Evolutionary conservation across 2,113 vertebrate species (phyloP).

Genomic region (Fukomys damarensis): DNA sequence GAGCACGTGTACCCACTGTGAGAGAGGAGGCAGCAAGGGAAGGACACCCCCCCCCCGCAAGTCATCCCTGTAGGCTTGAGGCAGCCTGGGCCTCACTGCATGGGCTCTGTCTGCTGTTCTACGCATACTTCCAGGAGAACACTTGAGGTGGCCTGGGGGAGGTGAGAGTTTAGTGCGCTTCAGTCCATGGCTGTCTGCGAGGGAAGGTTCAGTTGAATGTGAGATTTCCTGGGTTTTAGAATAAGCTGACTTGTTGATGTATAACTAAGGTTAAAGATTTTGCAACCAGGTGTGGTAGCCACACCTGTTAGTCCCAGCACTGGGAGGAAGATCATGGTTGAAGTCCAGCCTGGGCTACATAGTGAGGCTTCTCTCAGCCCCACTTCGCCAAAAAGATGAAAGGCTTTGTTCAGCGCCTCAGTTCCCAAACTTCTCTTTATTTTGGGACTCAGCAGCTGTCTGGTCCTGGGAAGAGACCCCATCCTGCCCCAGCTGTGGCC

Average conservation of each 20-base stretch:
- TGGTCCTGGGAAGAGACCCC: background rate
- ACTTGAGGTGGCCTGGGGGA: accelerated
- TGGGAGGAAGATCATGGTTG: background rate
- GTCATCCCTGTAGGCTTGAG: background rate
- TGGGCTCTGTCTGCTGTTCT: background rate
- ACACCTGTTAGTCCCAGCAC: background rate
- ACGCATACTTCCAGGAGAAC: accelerated
- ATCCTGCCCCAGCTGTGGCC: background rate
- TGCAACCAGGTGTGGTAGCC: background rate
- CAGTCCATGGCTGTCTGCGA: background rate
- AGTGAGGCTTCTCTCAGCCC: background rate
- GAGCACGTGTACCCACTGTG: background rate
- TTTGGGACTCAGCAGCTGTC: background rate
- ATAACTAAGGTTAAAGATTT: background rate
- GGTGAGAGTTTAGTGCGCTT: background rate
- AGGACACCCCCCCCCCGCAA: no score
- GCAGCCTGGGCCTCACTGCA: background rate
- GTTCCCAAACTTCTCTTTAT: background rate
- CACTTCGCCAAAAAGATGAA: background rate
- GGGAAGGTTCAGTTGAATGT: background rate
- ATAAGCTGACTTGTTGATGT: background rate
- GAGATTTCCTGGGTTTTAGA: background rate
- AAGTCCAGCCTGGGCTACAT: background rate
- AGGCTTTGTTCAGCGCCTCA: background rate
- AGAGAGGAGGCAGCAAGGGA: background rate